Evolutionary conservation across 2,888 invertebrate species (phyloP).

Genomic region (Cyaniris semiargus): DNA sequence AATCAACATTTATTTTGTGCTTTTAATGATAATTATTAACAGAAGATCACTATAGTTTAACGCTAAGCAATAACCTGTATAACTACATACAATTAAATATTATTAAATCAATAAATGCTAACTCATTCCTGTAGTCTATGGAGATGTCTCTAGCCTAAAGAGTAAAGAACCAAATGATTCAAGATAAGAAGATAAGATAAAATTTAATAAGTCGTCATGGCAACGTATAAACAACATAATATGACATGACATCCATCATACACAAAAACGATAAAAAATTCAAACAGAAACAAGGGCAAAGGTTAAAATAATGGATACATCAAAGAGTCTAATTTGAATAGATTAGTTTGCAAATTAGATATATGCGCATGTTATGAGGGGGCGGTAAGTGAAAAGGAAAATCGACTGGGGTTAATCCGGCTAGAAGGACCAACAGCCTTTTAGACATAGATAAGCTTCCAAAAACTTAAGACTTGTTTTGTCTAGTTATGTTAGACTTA

Average conservation of each 20-base stretch:
- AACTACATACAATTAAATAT: too few species aligned
- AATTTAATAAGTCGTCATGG: not conserved
- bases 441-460: not conserved
- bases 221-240: not conserved
- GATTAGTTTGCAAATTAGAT: constrained; percentile 71
- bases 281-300: constrained; percentile 55
- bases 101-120: too few species aligned
- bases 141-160: too few species aligned
- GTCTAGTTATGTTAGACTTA: too few species aligned
- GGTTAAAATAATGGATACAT: constrained; percentile 59
- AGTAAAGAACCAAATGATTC: not conserved
- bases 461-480: too few species aligned
- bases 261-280: constrained; percentile 26
- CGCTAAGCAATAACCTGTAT: too few species aligned
- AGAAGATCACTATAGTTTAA: too few species aligned
- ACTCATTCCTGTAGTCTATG: too few species aligned
- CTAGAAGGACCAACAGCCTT: not conserved
- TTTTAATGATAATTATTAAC: too few species aligned
- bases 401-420: constrained; percentile 3
- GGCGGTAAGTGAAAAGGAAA: constrained; percentile 25
- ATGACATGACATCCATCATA: constrained; percentile 3
- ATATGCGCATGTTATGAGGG: constrained; percentile 56
- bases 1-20: too few species aligned
- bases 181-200: not conserved
- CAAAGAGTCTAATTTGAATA: constrained; percentile 64